A percentile compares a stretch with the other conserved stretches of the same genome.
Conservation (phyloP, 2,888 invertebrate genomes). For the Odiellus spinosus region DNA sequence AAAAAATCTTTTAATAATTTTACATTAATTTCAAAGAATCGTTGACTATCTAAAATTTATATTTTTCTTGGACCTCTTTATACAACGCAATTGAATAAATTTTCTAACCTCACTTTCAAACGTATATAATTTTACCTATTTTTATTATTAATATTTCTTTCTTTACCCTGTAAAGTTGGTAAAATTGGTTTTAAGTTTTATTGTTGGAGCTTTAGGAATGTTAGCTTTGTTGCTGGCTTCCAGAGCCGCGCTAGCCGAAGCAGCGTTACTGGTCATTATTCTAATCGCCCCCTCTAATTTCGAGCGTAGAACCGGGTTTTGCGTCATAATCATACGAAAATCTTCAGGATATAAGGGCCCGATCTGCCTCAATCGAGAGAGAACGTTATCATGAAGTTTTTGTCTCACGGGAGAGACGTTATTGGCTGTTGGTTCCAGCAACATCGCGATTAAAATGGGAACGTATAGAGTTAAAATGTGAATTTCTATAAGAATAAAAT, state of each 20-base stretch:
- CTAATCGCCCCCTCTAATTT: constrained; percentile 67
- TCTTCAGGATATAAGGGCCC: constrained; percentile 88
- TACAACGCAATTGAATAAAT: too few species aligned
- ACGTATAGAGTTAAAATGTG: constrained; percentile 77
- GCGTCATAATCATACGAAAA: constrained; percentile 76
- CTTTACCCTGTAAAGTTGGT: constrained; percentile 50
- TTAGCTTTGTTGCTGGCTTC: constrained; percentile 4
- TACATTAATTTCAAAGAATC: too few species aligned
- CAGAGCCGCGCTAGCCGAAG: constrained; percentile 4
- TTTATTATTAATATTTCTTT: too few species aligned
- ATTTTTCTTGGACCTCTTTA: too few species aligned
- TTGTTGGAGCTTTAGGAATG: constrained; percentile 43
- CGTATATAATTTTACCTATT: too few species aligned
- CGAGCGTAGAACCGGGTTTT: constrained; percentile 57
- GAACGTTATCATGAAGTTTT: constrained; percentile 68
- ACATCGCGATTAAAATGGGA: constrained; percentile 71
- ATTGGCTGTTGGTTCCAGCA: constrained; percentile 49
- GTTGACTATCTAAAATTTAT: too few species aligned
- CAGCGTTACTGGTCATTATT: constrained; percentile 5
- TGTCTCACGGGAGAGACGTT: constrained; percentile 43
- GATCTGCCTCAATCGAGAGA: constrained; percentile 75
- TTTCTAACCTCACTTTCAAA: too few species aligned
- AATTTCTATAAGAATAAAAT: constrained; percentile 45
- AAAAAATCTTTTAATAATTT: too few species aligned
- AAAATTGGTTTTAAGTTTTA: constrained; percentile 85